These are phyloP conservation scores for Crioceris asparagi DNA, from an alignment of 2,888 invertebrate species.

Conservation along the genomic window DNA sequence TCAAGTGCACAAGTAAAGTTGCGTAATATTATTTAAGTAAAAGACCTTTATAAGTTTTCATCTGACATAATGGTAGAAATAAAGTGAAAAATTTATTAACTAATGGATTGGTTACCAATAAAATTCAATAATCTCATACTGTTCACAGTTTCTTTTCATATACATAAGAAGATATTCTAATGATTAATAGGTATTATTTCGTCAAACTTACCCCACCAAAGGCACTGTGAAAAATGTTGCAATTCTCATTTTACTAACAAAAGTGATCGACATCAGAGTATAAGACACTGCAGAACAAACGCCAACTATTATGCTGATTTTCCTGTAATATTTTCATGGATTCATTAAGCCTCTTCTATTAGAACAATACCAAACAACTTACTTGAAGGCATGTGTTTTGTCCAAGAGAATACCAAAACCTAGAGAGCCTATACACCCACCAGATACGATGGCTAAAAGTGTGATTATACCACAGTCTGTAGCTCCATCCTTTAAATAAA, in stretches of 20 bases:
- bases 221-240: conserved; percentile 24
- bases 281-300: conserved; percentile 14
- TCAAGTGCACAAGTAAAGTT: too few relatives aligned
- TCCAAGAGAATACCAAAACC: conserved; percentile 80
- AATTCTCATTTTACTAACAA: conserved; percentile 13
- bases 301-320: conserved; percentile 17
- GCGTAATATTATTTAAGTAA: too few relatives aligned
- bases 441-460: conserved; percentile 67
- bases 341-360: neutral
- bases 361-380: conserved; percentile 30
- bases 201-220: conserved; percentile 28
- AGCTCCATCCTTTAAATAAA: conserved; percentile 45
- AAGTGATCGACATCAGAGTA: conserved; percentile 11
- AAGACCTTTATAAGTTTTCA: too few relatives aligned
- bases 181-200: too few relatives aligned
- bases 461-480: conserved; percentile 82
- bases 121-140: too few relatives aligned
- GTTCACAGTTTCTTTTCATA: too few relatives aligned
- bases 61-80: too few relatives aligned
- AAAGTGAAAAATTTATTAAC: too few relatives aligned
- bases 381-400: conserved; percentile 67
- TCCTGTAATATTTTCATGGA: conserved; percentile 12
- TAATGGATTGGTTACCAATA: too few relatives aligned
- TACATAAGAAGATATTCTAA: too few relatives aligned
- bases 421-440: conserved; percentile 85